Evolutionary conservation across 2,113 vertebrate species (phyloP), one percentile per base, ranked within the genome.

Genomic region (Alosa alosa): DNA sequence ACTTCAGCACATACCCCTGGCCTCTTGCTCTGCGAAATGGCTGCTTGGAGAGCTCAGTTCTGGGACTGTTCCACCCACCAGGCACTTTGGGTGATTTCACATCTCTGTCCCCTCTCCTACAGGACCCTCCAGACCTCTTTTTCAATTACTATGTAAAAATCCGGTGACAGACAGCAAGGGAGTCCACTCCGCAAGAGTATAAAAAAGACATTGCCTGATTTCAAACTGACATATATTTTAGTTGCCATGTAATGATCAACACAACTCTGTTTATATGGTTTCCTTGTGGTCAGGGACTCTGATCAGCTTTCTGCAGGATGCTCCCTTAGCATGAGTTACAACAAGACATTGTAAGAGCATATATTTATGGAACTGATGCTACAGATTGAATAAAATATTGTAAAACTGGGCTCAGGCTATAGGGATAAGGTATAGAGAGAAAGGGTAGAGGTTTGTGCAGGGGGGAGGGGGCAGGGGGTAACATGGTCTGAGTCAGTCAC

Each of bases 301-400:
- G 84, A 84, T 92, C 90, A 45, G 1, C 81, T 60, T 86, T 75
- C 49, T 91, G 90, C 84, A 55, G 46, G 87, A 86, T 89, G 84
- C 85, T 83, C 64, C 84, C 85, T 1, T 68, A 75, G 11, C 25
- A 57, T 92, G 90, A 86, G 81, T 92, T 85, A 83, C 22, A 22
- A 83, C 44, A 55, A 49, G 50, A 11, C 78, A 82, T 5, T 31
- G 55, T 90, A 87, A 89, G 87, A 82, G 86, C 86, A 88, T 85
- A 45, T 87, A 92, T 91, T 89, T 92, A 96, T 92, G 17, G 89
- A 90, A 82, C 82, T 88, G 93, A 93, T 83, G 89, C 82, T 50
- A 83, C 81, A 81, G 86, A 87, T 86, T 88, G 89, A 92, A 90
- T 47, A 81, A 83, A 82, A 25, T 75, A 84, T 68, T n/a, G 46